Evolutionary conservation across 64 coral and sea anemone genomes (phyloP), one percentile per base, ranked within the genome.

Genomic region (Exaiptasia diaphana): DNA sequence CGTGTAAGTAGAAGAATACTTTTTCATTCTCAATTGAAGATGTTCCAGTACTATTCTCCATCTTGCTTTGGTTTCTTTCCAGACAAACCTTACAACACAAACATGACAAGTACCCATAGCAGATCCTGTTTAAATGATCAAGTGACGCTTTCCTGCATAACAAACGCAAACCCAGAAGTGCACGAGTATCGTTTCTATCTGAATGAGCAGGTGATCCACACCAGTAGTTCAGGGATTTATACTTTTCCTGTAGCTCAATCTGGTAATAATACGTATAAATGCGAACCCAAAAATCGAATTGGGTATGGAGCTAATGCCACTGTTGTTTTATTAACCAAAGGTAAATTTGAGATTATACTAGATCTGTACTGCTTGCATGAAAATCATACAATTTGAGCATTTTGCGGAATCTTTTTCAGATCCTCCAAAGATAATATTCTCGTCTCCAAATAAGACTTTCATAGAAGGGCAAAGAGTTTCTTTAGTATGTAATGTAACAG

Each of bases 1-100:
- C 34, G 23, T 71, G 67, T 71, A 44, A 71, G 67, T 71, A 33
- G 0, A 62, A 11, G 18, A 48, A 48, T n/a, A n/a, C n/a, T n/a
- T n/a, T n/a, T n/a, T n/a, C n/a, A n/a, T n/a, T n/a, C 9, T 14
- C 55, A 23, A 5, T 23, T 3, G 5, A 62, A 27, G 4, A 48
- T 48, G 57, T 30, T 5, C n/a, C n/a, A n/a, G n/a, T n/a, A n/a
- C n/a, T n/a, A n/a, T n/a, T n/a, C n/a, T n/a, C n/a, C n/a, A n/a
- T n/a, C n/a, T 3, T 17, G 11, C 12, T 29, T 15, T 33, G 28
- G 11, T 73, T 73, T 45, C 23, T 38, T 73, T 73, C 0, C 44
- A 73, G 69, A 73, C 38, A 73, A 73, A 23, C 69, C 69, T 1
- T 11, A 73, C 39, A 18, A 32, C 17, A 73, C 69, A 45, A 73